Base-by-base conservation (phyloP, 2,888 invertebrate genomes). In the Spicauda simplicius region DNA sequence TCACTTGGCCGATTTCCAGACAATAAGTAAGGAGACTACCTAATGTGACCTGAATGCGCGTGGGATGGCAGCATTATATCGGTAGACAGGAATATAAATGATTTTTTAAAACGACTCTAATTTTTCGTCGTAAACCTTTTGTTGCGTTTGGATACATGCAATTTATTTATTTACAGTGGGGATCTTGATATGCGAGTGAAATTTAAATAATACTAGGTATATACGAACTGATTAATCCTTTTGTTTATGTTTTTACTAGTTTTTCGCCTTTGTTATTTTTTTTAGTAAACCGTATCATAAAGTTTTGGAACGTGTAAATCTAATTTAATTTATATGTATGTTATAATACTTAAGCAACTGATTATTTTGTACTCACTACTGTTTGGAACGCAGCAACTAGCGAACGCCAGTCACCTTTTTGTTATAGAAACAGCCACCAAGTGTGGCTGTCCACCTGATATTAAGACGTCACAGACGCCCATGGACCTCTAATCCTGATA, bases 51-150 rank as follows among this genome's bases (percentile, higher is more conserved):
- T 37, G 52, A 37, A 57, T 50, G 5, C 19, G 64, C 64, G 64
- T 58, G 58, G 64, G 58, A 64, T 18, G 50, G 18, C 64, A 33
- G 57, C 25, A 57, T 64, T 64, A 57, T 50, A 64, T 18, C 20
- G 52, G 25, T n/a, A 37, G 64, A 56, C 20, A 64, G 19, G 52
- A 64, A 64, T 58, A 64, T 64, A 20, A 52, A 64, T 41, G 64
- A 56, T 53, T 58, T 64, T 41, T 41, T 52, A 58, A 52, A 64
- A 58, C 25, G 41, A 56, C 18, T 25, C 57, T 58, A 41, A 58
- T 58, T 64, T 25, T 11, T n/a, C 37, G 12, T 14, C 52, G 33
- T 60, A 52, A 19, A 12, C 7, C 45, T 45, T 45, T 25, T 48
- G 52, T 37, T 25, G 25, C 3, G 45, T 33, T 18, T n/a, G 4